Conservation (phyloP, 2,797 vertebrate species). For the Darevskia nairensis region DNA sequence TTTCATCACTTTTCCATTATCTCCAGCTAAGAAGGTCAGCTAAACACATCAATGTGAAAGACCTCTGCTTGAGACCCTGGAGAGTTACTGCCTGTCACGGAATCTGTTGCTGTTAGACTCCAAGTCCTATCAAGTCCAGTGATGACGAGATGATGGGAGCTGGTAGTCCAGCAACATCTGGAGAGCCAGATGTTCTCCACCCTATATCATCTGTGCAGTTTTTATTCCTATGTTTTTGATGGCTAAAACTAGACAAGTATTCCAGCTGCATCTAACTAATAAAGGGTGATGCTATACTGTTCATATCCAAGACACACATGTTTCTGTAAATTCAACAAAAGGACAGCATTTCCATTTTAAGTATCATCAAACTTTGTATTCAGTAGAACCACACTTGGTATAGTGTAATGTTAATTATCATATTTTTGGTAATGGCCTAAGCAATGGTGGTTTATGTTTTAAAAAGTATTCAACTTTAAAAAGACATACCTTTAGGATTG, state of each 20-base stretch:
- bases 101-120: neutral
- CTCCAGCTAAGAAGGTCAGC: too few relatives aligned
- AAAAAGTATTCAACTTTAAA: conserved; percentile 38
- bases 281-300: neutral
- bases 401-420: neutral
- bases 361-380: neutral
- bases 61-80: neutral
- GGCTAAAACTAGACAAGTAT: neutral
- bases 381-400: neutral
- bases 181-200: neutral
- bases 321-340: neutral
- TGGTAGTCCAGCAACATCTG: too few relatives aligned
- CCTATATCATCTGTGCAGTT: neutral
- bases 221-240: too few relatives aligned
- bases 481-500: conserved; percentile 92
- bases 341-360: neutral
- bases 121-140: neutral
- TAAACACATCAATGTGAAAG: too few relatives aligned
- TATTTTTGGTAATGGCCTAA: neutral
- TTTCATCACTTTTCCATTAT: neutral
- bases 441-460: conserved; percentile 12
- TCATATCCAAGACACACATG: neutral
- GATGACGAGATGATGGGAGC: too few relatives aligned
- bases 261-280: neutral
- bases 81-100: too few relatives aligned